phyloP scores from a whole-genome alignment of 1,140 invertebrate species.

The Eupeodes corollae region DNA sequence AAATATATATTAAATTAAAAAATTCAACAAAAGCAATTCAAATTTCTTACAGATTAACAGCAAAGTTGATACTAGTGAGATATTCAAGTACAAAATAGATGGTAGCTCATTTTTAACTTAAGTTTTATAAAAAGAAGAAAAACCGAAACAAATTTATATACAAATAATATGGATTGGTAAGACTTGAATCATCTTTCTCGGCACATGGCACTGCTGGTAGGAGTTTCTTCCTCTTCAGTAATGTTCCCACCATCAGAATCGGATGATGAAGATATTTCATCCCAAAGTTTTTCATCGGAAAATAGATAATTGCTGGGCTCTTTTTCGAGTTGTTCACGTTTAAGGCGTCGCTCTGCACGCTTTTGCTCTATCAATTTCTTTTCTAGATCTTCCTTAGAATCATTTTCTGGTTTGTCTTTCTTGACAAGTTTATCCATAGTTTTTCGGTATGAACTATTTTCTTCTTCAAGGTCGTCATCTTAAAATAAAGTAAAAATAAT shows the following conservation, averaged over 20 bases:
- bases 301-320: constrained; percentile 8
- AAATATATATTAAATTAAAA: background rate
- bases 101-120: too few relatives aligned
- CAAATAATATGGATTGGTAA: too few relatives aligned
- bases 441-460: constrained; percentile 6
- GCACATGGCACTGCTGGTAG: background rate
- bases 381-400: background rate
- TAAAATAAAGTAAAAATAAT: background rate
- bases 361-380: constrained; percentile 4
- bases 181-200: too few relatives aligned
- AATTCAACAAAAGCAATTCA: background rate
- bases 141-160: too few relatives aligned
- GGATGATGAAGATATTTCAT: constrained; percentile 5
- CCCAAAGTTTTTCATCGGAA: constrained; percentile 8
- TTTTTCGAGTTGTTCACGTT: constrained; percentile 9
- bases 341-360: constrained; percentile 4
- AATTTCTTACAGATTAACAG: background rate
- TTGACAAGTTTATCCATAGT: constrained; percentile 7
- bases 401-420: background rate
- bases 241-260: constrained; percentile 1
- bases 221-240: constrained; percentile 5
- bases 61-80: too few relatives aligned
- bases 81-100: too few relatives aligned
- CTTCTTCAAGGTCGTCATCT: constrained; percentile 22
- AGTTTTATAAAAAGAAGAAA: too few relatives aligned